Evolutionary conservation across 2,113 vertebrate genomes (phyloP).

Genomic region (Charina bottae): DNA sequence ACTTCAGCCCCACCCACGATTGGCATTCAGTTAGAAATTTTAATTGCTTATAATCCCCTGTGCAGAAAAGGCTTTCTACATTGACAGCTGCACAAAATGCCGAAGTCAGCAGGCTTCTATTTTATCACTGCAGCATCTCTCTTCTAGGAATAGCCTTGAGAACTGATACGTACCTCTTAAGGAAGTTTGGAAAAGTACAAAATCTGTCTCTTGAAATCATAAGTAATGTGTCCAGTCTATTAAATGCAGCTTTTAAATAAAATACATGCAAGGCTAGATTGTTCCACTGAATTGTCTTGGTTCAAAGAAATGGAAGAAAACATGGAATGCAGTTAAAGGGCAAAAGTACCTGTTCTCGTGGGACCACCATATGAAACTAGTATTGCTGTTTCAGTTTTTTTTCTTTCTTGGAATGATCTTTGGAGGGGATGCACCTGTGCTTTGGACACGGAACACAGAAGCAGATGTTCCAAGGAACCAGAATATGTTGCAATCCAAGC

Average conservation of each 20-base stretch:
- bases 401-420: conserved; percentile 34
- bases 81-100: neutral
- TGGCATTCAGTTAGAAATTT: conserved; percentile 11
- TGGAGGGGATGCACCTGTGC: neutral
- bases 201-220: neutral
- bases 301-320: conserved; percentile 45
- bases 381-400: conserved; percentile 41
- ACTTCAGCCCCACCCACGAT: too few species aligned
- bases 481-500: neutral
- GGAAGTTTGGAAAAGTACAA: neutral
- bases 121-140: neutral
- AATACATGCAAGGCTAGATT: neutral
- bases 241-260: conserved; percentile 45
- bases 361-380: neutral
- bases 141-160: neutral
- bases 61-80: neutral
- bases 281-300: conserved; percentile 37
- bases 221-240: neutral
- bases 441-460: neutral
- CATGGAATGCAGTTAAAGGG: conserved; percentile 22
- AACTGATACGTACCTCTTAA: neutral
- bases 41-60: conserved; percentile 40
- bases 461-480: neutral
- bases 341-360: conserved; percentile 31
- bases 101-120: neutral